phyloP scores from a whole-genome alignment of 2,888 invertebrate genomes.

The Diarsia brunnea region DNA sequence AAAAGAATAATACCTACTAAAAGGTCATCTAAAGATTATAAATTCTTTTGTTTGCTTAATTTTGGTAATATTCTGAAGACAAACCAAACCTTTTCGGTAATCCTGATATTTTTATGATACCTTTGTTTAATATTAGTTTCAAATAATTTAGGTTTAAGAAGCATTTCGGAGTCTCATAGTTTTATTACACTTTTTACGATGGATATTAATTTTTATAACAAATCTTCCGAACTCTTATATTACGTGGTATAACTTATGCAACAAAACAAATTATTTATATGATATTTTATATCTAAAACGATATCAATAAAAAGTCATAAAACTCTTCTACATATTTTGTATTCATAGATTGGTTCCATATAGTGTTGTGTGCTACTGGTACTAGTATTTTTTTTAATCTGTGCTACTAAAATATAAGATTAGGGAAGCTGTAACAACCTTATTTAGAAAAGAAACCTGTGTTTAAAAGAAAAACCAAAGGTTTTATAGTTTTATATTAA shows the following conservation, averaged over 20 bases:
- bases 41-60: conserved; percentile 9
- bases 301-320: conserved; percentile 64
- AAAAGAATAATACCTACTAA: background rate
- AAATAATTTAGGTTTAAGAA: conserved; percentile 24
- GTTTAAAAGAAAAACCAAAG: conserved; percentile 6
- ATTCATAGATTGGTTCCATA: conserved; percentile 46
- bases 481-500: conserved; percentile 5
- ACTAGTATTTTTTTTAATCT: conserved; percentile 45
- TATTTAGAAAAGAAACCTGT: conserved; percentile 27
- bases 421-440: conserved; percentile 7
- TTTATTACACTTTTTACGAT: conserved; percentile 56
- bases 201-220: conserved; percentile 52
- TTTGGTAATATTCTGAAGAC: conserved; percentile 4
- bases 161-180: conserved; percentile 43
- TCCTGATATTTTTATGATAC: conserved; percentile 5
- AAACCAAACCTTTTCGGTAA: conserved; percentile 10
- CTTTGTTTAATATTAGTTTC: conserved; percentile 5
- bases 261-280: conserved; percentile 64
- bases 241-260: conserved; percentile 50
- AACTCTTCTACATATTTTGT: conserved; percentile 49
- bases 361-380: conserved; percentile 55
- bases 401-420: conserved; percentile 33
- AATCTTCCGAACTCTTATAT: conserved; percentile 35
- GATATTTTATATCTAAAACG: conserved; percentile 60
- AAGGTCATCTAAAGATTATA: background rate